Base-by-base conservation (phyloP, 1,140 invertebrate species). In the Hyposmocoma kahamanoa region DNA sequence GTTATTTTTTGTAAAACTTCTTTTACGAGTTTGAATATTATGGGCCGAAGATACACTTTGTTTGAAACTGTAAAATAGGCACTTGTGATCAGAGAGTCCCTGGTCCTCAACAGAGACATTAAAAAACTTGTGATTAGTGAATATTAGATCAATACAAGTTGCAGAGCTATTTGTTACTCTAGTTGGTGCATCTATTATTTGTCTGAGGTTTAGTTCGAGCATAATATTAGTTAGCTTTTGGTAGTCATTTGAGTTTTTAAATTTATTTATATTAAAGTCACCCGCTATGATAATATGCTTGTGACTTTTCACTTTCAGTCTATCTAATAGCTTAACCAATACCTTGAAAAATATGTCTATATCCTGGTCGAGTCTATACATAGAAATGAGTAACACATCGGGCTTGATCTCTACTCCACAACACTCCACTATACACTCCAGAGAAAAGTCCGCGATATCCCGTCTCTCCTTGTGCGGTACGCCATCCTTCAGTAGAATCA, bases 61-160 rank as follows among this genome's bases (percentile, higher is more conserved):
- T 15, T 28, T 13, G 8, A 28, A 13, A 8, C 3, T 22, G 13
- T 26, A 43, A 5, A 43, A 8, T 15, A 43, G n/a, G 9, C 11
- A 22, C 26, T 24, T 43, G 17, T 43, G 42, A 22, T 43, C 42
- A n/a, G 42, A 43, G 15, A 43, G 9, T 13, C 42, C 42, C 11
- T 43, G n/a, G 8, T 43, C 42, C 15, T 26, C 42, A 15, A 43
- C 42, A 15, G 5, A 11, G 1, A 24, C 42, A 5, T 11, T 6
- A 43, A 26, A 11, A 13, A n/a, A 9, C 3, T 11, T 43, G 3
- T 24, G 3, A 43, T 43, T 43, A 24, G 22, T 13, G 13, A 24
- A 43, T 11, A 43, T 11, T 9, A 24, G 22, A 24, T 43, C 42
- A 11, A 43, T 43, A 43, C 42, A 43, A 3, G 20, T 43, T 15